phyloP scores from a whole-genome alignment of 2,113 vertebrate genomes.

The Alethe castanea region DNA sequence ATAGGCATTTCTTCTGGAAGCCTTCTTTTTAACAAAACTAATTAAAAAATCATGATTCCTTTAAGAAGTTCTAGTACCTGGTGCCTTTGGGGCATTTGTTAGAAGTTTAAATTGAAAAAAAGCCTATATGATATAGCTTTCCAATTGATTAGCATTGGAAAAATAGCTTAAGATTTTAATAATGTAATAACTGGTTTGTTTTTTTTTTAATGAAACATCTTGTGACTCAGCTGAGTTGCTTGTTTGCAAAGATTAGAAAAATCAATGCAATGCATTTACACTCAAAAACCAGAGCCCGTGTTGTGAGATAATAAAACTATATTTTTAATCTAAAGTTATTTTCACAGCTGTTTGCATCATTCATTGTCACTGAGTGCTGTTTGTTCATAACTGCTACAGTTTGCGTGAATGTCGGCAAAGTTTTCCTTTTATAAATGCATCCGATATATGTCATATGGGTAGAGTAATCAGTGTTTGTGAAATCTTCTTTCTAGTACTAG shows the following conservation, averaged over 20 bases:
- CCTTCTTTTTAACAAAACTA: neutral
- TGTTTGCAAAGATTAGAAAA: slow-evolving; percentile 40
- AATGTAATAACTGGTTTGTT: slow-evolving; percentile 1
- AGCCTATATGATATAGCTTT: neutral
- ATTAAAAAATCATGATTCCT: neutral
- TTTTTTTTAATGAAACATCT: slow-evolving; percentile 29
- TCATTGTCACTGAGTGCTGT: neutral
- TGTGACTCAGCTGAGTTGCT: slow-evolving; percentile 32
- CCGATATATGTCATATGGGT: neutral
- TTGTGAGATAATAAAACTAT: neutral
- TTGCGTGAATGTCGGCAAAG: neutral
- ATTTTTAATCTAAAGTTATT: slow-evolving; percentile 10
- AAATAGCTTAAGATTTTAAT: slow-evolving; percentile 52
- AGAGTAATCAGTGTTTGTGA: neutral
- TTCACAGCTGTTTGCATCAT: neutral
- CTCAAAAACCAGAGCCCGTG: neutral
- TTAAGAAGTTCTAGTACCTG: neutral
- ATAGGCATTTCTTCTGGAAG: neutral
- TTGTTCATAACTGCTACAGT: neutral
- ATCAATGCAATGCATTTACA: slow-evolving; percentile 27
- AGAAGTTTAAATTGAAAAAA: neutral
- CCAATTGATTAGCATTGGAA: neutral
- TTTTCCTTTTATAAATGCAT: neutral
- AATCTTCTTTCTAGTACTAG: neutral
- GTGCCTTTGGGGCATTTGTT: neutral